A percentile compares a stretch with the other conserved stretches of the same genome.
Evolutionary conservation across 2,113 vertebrate genomes (phyloP).

Genomic region (Bagarius yarrelli): DNA sequence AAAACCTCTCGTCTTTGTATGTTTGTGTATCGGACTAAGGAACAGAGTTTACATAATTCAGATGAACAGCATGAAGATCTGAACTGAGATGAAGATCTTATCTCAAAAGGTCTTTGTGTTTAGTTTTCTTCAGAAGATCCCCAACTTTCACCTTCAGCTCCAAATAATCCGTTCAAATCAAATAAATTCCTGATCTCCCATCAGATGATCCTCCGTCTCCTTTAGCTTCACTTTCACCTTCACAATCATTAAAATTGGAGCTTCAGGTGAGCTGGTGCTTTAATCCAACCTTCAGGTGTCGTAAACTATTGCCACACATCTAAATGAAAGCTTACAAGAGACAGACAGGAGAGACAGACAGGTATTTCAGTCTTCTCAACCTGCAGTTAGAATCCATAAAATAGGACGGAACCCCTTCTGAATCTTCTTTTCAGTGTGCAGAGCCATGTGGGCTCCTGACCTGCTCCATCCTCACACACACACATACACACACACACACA

Average conservation of each 20-base stretch:
- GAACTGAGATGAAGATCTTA: background rate
- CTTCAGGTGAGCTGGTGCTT: background rate
- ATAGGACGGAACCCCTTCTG: background rate
- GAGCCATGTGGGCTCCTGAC: background rate
- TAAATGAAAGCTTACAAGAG: background rate
- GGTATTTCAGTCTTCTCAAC: background rate
- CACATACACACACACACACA: background rate
- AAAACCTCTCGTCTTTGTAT: too few relatives aligned
- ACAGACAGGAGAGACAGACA: background rate
- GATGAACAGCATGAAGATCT: background rate
- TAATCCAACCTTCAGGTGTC: background rate
- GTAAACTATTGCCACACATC: background rate
- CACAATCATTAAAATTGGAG: background rate
- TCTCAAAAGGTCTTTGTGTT: too few relatives aligned
- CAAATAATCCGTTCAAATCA: background rate
- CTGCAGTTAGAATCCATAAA: background rate
- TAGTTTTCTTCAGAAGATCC: background rate
- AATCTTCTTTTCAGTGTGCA: background rate
- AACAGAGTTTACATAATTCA: slow-evolving; percentile 4
- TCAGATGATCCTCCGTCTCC: background rate
- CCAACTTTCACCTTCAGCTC: background rate
- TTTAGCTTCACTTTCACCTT: background rate
- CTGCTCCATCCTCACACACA: background rate
- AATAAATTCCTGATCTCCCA: background rate
- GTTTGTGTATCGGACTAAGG: background rate